Percentiles rank a stretch among this genome's conserved stretches.
Evolutionary conservation across 2,888 invertebrate species (phyloP).

Genomic region (Orchesella flavescens): DNA sequence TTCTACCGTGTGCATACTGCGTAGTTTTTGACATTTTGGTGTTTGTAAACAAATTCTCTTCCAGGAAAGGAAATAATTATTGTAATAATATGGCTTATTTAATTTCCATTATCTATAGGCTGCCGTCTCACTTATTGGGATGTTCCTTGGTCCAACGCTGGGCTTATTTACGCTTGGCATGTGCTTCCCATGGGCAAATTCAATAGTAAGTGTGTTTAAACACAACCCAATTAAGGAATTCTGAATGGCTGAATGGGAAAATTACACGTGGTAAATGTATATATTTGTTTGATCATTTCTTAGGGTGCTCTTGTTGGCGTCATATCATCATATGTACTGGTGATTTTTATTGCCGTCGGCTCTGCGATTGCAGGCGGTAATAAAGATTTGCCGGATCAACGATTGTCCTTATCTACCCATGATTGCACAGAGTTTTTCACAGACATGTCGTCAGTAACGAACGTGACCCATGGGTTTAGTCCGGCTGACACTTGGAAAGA

Average conservation of each 20-base stretch:
- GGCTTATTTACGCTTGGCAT: conserved; percentile 67
- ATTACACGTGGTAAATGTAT: neutral
- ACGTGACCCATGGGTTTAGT: conserved; percentile 36
- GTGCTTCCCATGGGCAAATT: conserved; percentile 68
- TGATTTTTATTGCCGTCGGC: conserved; percentile 51
- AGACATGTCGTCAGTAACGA: conserved; percentile 5
- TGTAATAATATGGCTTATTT: conserved; percentile 73
- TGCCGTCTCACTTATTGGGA: conserved; percentile 62
- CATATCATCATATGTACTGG: conserved; percentile 26
- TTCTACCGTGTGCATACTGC: too few species aligned
- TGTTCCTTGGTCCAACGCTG: conserved; percentile 60
- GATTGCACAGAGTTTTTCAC: conserved; percentile 55
- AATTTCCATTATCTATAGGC: conserved; percentile 40
- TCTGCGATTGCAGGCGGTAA: conserved; percentile 45
- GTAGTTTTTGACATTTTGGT: too few species aligned
- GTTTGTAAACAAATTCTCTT: too few species aligned
- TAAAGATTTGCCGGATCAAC: conserved; percentile 41
- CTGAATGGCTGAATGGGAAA: too few species aligned
- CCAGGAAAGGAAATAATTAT: too few species aligned
- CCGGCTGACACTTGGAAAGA: conserved; percentile 61
- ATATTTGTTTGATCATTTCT: neutral
- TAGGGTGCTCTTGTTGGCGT: conserved; percentile 53
- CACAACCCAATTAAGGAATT: too few species aligned
- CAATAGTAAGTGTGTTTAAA: conserved; percentile 20
- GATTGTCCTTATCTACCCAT: conserved; percentile 58